These are phyloP conservation scores for Dugesia japonica DNA, from an alignment of 2,888 invertebrate genomes.

Conservation along the genomic window DNA sequence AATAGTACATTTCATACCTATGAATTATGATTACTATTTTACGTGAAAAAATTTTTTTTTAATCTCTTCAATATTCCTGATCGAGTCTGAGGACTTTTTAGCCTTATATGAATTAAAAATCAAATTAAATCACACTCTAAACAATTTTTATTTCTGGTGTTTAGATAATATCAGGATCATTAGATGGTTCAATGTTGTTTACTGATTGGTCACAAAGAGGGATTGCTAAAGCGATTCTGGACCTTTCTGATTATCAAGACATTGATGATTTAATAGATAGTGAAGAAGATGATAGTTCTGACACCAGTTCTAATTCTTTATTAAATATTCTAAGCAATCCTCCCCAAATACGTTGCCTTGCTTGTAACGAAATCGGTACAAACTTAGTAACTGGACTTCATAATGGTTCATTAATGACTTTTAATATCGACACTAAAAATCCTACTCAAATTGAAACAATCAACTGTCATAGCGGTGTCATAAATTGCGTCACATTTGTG, in stretches of 20 bases:
- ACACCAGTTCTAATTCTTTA: constrained; percentile 1
- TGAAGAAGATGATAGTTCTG: not conserved
- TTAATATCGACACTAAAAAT: constrained; percentile 11
- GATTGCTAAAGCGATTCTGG: constrained; percentile 1
- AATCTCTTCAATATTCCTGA: too few species aligned
- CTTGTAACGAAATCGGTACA: constrained; percentile 16
- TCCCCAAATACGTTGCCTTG: constrained; percentile 11
- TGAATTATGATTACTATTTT: too few species aligned
- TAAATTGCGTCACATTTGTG: not conserved
- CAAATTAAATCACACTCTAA: too few species aligned
- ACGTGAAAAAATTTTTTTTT: too few species aligned
- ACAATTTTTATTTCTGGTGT: too few species aligned
- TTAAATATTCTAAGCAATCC: constrained; percentile 3
- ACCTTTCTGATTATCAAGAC: not conserved
- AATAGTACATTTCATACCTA: too few species aligned
- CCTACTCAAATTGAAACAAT: constrained; percentile 5
- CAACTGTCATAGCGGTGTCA: not conserved
- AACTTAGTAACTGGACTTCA: not conserved
- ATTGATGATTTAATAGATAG: constrained; percentile 13
- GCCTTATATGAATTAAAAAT: too few species aligned
- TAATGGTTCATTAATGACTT: constrained; percentile 6
- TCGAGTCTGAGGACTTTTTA: too few species aligned
- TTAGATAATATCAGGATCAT: constrained; percentile 16
- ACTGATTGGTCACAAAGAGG: constrained; percentile 13
- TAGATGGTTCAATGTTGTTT: not conserved